Evolutionary conservation across 2,888 invertebrate species (phyloP), one percentile per base, ranked within the genome.

Genomic region (Euclidia mi): DNA sequence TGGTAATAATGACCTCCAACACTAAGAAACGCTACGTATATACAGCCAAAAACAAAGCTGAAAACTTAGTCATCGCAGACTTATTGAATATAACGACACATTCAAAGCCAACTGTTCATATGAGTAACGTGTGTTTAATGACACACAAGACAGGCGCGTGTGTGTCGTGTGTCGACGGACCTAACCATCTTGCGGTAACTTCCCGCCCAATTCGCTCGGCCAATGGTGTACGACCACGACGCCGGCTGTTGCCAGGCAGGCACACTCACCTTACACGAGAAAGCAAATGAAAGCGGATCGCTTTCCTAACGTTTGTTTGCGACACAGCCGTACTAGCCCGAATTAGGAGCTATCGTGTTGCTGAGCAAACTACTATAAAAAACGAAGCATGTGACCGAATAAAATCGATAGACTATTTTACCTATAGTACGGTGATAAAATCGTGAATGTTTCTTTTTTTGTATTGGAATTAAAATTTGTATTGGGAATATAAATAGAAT

Each of bases 261-360:
- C 63, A 67, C 78, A 74, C 76, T 78, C 38, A 44, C 49, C 78
- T 77, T 78, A 74, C 74, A 77, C 84, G 88, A 84, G 88, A 89
- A 89, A 90, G 88, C 85, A 74, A 85, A 88, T 79, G 89, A 89
- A 89, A 91, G 89, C 87, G 84, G 87, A 83, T 85, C 84, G 87
- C 85, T 90, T 88, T 89, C 87, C 78, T 84, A 61, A 65, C 46
- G 65, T 69, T 71, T 75, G 62, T 56, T 47, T 50, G 61, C 51
- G 69, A 59, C 53, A 64, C 63, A 50, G 49, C 56, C 25, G 44
- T 56, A 44, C 45, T 37, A 29, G 2, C 11, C 37, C 38, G 32
- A 43, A 51, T 45, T 45, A 45, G 49, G 44, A 15, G 29, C 18
- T 20, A 20, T 17, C 7, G 10, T 20, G 40, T 40, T 40, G 40